Conservation (phyloP, 1,140 invertebrate species). For the Drosophila auraria region DNA sequence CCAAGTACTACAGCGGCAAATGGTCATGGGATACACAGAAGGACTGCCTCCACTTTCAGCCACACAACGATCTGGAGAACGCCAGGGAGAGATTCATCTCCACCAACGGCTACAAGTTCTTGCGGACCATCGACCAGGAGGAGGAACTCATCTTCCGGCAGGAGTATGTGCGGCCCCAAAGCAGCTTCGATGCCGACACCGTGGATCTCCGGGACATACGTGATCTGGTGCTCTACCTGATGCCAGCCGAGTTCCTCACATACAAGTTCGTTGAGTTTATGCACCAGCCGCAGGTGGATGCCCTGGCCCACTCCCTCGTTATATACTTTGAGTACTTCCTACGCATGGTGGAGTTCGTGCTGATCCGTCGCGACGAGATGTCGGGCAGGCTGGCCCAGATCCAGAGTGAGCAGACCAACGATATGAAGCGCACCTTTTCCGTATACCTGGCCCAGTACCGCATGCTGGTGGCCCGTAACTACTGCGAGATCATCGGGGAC, state of each 20-base stretch:
- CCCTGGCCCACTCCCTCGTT: constrained; percentile 64
- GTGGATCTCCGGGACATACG: constrained; percentile 67
- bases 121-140: constrained; percentile 61
- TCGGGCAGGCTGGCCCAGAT: constrained; percentile 50
- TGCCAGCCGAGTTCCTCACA: constrained; percentile 60
- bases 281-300: constrained; percentile 51
- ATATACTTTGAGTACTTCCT: constrained; percentile 82
- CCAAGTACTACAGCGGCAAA: constrained; percentile 66
- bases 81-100: constrained; percentile 52
- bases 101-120: constrained; percentile 65
- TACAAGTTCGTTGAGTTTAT: constrained; percentile 64
- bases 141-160: constrained; percentile 76
- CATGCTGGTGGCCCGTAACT: constrained; percentile 74
- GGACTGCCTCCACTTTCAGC: constrained; percentile 59
- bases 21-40: constrained; percentile 66
- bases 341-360: constrained; percentile 73
- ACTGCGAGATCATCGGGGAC: constrained; percentile 66
- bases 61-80: constrained; percentile 48
- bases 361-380: constrained; percentile 75
- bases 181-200: constrained; percentile 55
- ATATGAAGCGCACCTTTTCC: constrained; percentile 68
- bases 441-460: constrained; percentile 73
- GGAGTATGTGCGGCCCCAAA: constrained; percentile 47
- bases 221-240: constrained; percentile 70
- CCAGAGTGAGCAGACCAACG: constrained; percentile 69